Conservation (phyloP, 1,140 invertebrate genomes). For the Ylistrum balloti region DNA sequence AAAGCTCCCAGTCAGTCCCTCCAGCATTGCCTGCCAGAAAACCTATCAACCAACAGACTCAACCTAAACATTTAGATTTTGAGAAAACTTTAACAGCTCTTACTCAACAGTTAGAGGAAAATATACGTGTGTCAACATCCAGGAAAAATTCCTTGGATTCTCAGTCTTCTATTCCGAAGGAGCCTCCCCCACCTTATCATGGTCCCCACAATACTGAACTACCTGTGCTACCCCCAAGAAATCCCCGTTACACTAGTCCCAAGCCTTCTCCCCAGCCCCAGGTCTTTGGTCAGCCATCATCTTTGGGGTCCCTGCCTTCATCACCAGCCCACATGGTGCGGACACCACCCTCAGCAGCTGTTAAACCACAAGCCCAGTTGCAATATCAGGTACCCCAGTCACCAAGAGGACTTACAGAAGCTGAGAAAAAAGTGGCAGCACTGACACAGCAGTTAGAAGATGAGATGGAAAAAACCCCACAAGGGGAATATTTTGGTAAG, state of each 20-base stretch:
- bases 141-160: slow-evolving; percentile 66
- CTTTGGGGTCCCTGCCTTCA: slow-evolving; percentile 40
- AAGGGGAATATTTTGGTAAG: slow-evolving; percentile 98
- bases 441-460: slow-evolving; percentile 83
- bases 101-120: slow-evolving; percentile 82
- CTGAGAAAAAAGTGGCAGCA: slow-evolving; percentile 82
- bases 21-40: slow-evolving; percentile 76
- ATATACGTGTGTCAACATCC: slow-evolving; percentile 72
- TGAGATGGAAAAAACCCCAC: slow-evolving; percentile 94
- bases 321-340: slow-evolving; percentile 43
- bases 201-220: slow-evolving; percentile 80
- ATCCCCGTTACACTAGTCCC: slow-evolving; percentile 57
- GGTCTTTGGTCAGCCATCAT: slow-evolving; percentile 55
- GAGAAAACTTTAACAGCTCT: slow-evolving; percentile 82
- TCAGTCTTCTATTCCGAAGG: slow-evolving; percentile 61
- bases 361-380: slow-evolving; percentile 85
- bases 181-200: slow-evolving; percentile 81
- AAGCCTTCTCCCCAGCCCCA: slow-evolving; percentile 47
- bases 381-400: slow-evolving; percentile 93
- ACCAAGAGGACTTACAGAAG: slow-evolving; percentile 80
- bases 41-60: slow-evolving; percentile 92
- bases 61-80: slow-evolving; percentile 76
- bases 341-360: slow-evolving; percentile 61
- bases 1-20: slow-evolving; percentile 59
- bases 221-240: slow-evolving; percentile 69